Percentiles rank a stretch among this genome's conserved stretches.
Evolutionary conservation across 2,113 vertebrate species (phyloP).

Genomic region (Ginglymostoma cirratum): DNA sequence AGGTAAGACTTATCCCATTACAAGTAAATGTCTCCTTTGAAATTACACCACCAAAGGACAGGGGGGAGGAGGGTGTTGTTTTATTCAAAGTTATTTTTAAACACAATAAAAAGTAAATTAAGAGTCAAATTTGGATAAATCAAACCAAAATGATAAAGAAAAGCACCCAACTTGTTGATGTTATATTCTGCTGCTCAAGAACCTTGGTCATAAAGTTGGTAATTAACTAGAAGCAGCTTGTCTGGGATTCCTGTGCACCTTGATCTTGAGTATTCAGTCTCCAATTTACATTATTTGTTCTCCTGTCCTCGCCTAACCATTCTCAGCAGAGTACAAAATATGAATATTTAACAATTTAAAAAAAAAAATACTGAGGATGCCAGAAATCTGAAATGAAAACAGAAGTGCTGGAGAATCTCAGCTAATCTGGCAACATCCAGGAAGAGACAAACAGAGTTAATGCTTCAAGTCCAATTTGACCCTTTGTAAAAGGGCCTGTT

Average conservation of each 20-base stretch:
- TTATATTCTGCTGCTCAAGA: not conserved
- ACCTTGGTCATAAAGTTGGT: not conserved
- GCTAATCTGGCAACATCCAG: too few relatives aligned
- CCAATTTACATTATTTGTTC: not conserved
- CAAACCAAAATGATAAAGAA: not conserved
- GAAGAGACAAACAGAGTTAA: too few relatives aligned
- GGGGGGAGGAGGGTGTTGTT: not conserved
- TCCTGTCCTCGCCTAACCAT: not conserved
- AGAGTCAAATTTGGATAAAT: not conserved
- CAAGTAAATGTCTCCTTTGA: not conserved
- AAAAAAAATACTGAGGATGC: too few relatives aligned
- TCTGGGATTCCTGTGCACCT: not conserved
- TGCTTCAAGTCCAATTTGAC: too few relatives aligned
- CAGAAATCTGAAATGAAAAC: too few relatives aligned
- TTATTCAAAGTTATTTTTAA: not conserved
- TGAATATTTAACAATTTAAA: not conserved
- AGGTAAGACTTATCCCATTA: not conserved
- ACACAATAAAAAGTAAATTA: not conserved
- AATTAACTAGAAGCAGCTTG: not conserved
- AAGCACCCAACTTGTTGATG: not conserved
- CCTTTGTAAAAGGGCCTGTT: too few relatives aligned
- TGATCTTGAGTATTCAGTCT: not conserved
- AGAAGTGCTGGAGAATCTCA: too few relatives aligned
- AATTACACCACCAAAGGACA: not conserved
- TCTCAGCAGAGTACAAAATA: not conserved